phyloP scores from a whole-genome alignment of 64 coral and sea anemone genomes.

The Stylophora pistillata region DNA sequence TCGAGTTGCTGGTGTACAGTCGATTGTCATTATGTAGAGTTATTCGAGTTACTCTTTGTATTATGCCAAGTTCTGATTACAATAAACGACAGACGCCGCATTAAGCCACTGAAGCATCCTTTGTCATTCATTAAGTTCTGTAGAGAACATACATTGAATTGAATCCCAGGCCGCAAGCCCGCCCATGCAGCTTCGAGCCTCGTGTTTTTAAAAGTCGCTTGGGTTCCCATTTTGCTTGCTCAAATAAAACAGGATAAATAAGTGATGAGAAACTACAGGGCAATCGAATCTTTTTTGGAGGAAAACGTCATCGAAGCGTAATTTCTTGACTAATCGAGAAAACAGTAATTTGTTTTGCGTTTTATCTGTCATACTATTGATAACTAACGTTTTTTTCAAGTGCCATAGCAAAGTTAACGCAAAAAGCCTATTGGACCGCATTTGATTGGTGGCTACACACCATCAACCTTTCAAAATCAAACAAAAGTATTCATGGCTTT shows the following conservation, averaged over 20 bases:
- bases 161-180: not conserved
- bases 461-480: not conserved
- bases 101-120: not conserved
- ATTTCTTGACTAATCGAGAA: too few relatives aligned
- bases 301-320: too few relatives aligned
- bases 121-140: not conserved
- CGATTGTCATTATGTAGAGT: not conserved
- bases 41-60: not conserved
- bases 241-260: too few relatives aligned
- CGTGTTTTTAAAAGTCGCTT: not conserved
- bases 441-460: not conserved
- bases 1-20: not conserved
- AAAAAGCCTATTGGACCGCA: too few relatives aligned
- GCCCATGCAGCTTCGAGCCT: not conserved
- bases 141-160: not conserved
- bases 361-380: not conserved
- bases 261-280: too few relatives aligned
- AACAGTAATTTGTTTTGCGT: not conserved
- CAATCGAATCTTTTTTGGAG: too few relatives aligned
- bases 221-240: not conserved
- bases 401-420: too few relatives aligned
- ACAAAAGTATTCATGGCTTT: conserved; percentile 7
- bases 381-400: too few relatives aligned
- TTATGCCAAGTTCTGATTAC: not conserved
- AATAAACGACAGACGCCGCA: conserved; percentile 9